phyloP scores from a whole-genome alignment of 2,113 vertebrate species.

The Epinephelus fuscoguttatus region DNA sequence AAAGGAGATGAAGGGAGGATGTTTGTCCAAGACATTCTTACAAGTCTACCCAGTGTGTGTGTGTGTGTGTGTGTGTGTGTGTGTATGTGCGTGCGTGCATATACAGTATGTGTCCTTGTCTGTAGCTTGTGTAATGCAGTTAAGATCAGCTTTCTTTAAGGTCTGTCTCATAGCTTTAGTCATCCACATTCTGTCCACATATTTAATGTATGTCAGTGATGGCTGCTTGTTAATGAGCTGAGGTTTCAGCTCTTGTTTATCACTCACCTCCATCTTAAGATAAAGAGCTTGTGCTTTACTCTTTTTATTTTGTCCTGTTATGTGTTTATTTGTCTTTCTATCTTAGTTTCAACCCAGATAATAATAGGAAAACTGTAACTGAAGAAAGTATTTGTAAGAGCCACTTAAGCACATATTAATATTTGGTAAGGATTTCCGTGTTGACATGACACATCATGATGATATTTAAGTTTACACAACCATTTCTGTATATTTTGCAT shows the following conservation, averaged over 20 bases:
- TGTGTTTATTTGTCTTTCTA: neutral
- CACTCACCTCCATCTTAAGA: neutral
- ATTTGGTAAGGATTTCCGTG: no score
- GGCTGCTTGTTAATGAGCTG: constrained; percentile 11
- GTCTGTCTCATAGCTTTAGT: constrained; percentile 1
- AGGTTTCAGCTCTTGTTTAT: neutral
- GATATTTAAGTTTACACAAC: no score
- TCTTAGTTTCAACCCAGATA: neutral
- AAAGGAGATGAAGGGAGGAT: constrained; percentile 57
- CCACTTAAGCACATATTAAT: no score
- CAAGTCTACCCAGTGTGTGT: neutral
- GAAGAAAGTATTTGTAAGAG: no score
- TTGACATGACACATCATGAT: no score
- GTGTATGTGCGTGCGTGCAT: neutral
- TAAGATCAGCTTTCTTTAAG: neutral
- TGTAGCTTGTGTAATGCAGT: neutral
- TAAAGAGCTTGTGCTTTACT: neutral
- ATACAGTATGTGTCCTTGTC: neutral
- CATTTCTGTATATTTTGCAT: no score
- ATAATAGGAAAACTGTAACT: no score
- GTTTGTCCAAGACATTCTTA: constrained; percentile 26
- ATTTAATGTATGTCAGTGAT: neutral
- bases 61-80: neutral
- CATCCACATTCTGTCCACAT: neutral
- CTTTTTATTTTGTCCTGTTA: neutral